phyloP scores from a whole-genome alignment of 1,140 invertebrate genomes.

The Pseudoatta argentina region DNA sequence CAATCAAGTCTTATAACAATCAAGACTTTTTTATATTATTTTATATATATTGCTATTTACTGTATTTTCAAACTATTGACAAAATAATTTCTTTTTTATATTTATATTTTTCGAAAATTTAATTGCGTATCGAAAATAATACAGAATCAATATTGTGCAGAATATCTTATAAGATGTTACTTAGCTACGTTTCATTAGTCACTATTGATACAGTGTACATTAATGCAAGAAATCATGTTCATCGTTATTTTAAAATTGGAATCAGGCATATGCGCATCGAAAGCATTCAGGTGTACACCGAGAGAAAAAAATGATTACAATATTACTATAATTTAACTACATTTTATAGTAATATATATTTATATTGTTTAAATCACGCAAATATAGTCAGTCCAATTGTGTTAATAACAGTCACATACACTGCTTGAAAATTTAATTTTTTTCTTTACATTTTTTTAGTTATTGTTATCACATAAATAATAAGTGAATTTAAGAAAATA shows the following conservation, averaged over 20 bases:
- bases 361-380: too few species aligned
- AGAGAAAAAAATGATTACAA: too few species aligned
- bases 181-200: neutral
- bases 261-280: neutral
- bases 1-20: too few species aligned
- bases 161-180: too few species aligned
- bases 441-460: too few species aligned
- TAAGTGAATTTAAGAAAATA: too few species aligned
- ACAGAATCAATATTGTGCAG: neutral
- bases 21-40: neutral
- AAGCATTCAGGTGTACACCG: neutral
- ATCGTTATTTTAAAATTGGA: neutral
- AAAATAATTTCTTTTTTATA: neutral
- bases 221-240: neutral
- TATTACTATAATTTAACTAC: too few species aligned
- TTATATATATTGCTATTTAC: neutral
- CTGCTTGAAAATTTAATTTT: too few species aligned
- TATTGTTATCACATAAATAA: too few species aligned
- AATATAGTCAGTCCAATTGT: too few species aligned
- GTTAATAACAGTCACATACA: too few species aligned
- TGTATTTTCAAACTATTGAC: neutral
- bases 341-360: too few species aligned
- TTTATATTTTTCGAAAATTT: neutral
- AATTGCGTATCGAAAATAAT: neutral
- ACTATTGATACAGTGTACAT: neutral